Percentiles rank a stretch among this genome's conserved stretches.
These are phyloP conservation scores for Protaetia brevitarsis DNA, from an alignment of 1,140 invertebrate genomes.

Conservation along the genomic window DNA sequence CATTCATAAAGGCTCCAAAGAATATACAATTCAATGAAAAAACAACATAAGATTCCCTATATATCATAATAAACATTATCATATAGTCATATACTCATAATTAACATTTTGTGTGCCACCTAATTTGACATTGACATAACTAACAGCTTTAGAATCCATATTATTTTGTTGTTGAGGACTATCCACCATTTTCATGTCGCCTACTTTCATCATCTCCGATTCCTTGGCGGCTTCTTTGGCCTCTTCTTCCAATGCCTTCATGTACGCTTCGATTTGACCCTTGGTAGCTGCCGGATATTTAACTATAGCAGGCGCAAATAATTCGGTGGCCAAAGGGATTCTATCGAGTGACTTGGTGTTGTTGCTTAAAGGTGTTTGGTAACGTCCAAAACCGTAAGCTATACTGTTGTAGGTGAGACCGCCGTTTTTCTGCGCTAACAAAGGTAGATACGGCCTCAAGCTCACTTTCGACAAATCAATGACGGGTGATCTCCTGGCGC, in stretches of 20 bases:
- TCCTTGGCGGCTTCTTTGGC: neutral
- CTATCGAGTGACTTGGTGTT: neutral
- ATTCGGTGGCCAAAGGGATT: neutral
- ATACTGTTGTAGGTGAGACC: neutral
- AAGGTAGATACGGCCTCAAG: neutral
- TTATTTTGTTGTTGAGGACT: neutral
- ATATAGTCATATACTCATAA: neutral
- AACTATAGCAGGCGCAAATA: constrained; percentile 17
- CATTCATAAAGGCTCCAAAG: no score
- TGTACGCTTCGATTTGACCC: constrained; percentile 17
- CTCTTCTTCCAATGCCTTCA: constrained; percentile 4
- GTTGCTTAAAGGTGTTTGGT: neutral
- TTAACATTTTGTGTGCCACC: constrained; percentile 11
- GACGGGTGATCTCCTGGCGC: neutral
- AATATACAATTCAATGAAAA: no score
- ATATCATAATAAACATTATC: no score
- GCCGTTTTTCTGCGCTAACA: neutral
- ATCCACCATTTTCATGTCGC: neutral
- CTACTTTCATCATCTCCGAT: neutral
- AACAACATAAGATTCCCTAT: no score
- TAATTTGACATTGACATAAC: constrained; percentile 21
- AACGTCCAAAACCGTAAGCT: neutral
- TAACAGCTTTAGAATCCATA: constrained; percentile 9
- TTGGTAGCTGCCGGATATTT: constrained; percentile 20
- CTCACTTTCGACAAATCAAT: neutral